Evolutionary conservation across 2,113 vertebrate genomes (phyloP).

Genomic region (Neogale vison): DNA sequence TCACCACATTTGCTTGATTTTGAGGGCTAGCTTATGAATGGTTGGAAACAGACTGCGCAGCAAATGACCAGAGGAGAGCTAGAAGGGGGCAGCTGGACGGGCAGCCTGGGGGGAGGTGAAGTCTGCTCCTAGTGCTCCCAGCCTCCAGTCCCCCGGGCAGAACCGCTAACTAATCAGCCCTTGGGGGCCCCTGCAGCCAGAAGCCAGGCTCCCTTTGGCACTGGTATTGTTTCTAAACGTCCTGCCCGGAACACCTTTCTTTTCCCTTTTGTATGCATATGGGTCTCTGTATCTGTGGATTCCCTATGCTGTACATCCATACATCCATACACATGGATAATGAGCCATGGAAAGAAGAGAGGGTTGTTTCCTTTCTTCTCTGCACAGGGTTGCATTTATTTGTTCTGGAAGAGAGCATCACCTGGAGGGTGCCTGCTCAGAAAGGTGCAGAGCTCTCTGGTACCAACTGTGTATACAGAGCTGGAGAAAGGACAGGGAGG

Average conservation of each 20-base stretch:
- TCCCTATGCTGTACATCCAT: neutral
- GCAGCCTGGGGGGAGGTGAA: neutral
- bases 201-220: neutral
- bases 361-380: neutral
- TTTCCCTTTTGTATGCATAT: neutral
- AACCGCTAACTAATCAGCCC: neutral
- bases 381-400: neutral
- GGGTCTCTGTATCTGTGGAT: neutral
- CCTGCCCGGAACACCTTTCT: neutral
- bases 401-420: neutral
- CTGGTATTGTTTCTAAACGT: neutral
- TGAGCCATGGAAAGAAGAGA: neutral
- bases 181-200: no score
- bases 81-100: accelerated
- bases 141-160: neutral
- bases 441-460: neutral
- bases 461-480: neutral
- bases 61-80: neutral
- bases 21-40: neutral
- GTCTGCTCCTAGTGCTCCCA: neutral
- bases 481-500: neutral
- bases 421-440: neutral
- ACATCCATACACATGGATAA: no score
- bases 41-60: neutral
- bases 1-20: neutral